phyloP scores from a whole-genome alignment of 2,113 vertebrate genomes.

The Manacus vitellinus region DNA sequence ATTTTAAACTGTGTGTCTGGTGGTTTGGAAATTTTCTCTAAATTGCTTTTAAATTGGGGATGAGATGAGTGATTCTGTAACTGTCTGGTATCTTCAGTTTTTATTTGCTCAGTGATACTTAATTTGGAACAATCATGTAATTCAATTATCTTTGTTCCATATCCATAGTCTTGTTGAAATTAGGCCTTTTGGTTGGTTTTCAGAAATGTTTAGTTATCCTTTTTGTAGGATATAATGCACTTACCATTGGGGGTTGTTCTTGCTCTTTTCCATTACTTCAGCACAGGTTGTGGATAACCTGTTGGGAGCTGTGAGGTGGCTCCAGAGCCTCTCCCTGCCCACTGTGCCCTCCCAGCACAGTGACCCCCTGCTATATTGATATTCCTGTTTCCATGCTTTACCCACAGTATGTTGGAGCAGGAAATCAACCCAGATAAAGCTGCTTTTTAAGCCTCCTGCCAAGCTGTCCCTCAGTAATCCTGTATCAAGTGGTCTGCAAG shows the following conservation, averaged over 20 bases:
- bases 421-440: fast-evolving
- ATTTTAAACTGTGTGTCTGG: background rate
- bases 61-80: background rate
- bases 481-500: background rate
- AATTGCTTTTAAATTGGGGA: slow-evolving; percentile 10
- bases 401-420: background rate
- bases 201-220: background rate
- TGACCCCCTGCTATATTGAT: background rate
- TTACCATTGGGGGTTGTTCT: background rate
- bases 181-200: background rate
- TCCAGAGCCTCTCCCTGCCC: background rate
- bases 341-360: fast-evolving
- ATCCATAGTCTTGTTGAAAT: background rate
- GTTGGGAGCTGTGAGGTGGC: background rate
- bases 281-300: background rate
- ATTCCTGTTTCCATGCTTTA: background rate
- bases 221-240: background rate
- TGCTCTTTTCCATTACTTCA: background rate
- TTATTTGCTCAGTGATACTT: slow-evolving; percentile 3
- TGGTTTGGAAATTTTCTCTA: background rate
- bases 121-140: background rate
- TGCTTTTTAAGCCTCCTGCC: background rate
- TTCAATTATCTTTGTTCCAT: slow-evolving; percentile 21
- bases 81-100: background rate
- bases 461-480: background rate